Base-by-base conservation (phyloP, 2,797 vertebrate genomes). In the Geotrypetes seraphini region DNA sequence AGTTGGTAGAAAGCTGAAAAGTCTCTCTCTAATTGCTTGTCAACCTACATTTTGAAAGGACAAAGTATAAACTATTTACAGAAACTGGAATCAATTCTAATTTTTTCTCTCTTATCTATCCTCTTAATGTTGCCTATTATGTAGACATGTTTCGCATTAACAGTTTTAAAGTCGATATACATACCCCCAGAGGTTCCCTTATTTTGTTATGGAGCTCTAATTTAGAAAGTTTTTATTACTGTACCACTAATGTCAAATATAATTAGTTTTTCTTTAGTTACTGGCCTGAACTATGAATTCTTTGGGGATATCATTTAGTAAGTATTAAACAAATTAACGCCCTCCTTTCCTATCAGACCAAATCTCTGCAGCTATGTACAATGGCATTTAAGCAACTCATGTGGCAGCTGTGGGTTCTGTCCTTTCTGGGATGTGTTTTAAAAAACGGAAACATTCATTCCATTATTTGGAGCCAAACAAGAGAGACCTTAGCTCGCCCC, bases 221-320 rank as follows among this genome's bases (percentile, higher is more conserved):
- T 55, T 53, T 39, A 41, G 36, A 25, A 3, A 29, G 16, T 12
- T 37, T 39, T 38, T 30, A 48, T 41, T 36, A 19, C 10, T 21
- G 22, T 31, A 38, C 12, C 30, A 27, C 39, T 33, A 47, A 43
- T 10, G n/a, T 38, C 19, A 27, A 4, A 7, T 25, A 20, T 32
- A 50, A 50, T 46, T 45, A 33, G 19, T 38, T 50, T 50, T 17
- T 36, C 14, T 19, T n/a, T 45, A 14, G 12, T 21, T 36, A 15
- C 9, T 26, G 35, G 51, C 15, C 12, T 46, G 35, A 39, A 25
- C 40, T 40, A 33, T 48, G 43, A 41, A 50, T 22, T 32, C 24
- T 26, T 43, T 17, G 30, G 22, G 26, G 26, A 46, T 36, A 32
- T 7, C 9, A 31, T 7, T 32, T 35, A 26, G 13, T 19, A 42